phyloP scores from a whole-genome alignment of 2,797 vertebrate genomes.

The Alauda arvensis region DNA sequence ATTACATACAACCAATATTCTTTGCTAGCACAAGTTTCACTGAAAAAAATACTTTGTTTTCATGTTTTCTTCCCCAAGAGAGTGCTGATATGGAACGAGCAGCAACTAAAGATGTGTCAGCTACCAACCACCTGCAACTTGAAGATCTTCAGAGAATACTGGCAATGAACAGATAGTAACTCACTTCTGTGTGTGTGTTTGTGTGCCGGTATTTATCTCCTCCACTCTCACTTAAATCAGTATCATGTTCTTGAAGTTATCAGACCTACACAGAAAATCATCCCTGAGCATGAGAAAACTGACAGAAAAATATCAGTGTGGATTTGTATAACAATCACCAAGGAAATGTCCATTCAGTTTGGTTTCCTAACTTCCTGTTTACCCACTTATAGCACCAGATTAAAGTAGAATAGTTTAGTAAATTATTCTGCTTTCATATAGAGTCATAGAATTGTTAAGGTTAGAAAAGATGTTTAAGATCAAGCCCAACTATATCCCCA shows the following conservation, averaged over 20 bases:
- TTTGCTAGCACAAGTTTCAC: neutral
- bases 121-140: slow-evolving; percentile 7
- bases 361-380: neutral
- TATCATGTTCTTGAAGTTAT: neutral
- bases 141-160: slow-evolving; percentile 32
- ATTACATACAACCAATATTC: neutral
- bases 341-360: neutral
- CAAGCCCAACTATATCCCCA: neutral
- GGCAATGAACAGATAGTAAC: slow-evolving; percentile 10
- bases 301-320: neutral
- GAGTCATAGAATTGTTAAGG: neutral
- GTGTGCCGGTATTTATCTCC: neutral
- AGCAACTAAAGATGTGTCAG: slow-evolving; percentile 2
- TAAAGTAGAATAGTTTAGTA: neutral
- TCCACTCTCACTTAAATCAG: rapidly evolving
- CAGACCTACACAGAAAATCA: neutral
- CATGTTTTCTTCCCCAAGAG: neutral
- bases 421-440: too few species aligned
- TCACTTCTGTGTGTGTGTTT: neutral
- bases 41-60: slow-evolving; percentile 24
- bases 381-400: neutral
- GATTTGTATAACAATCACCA: neutral
- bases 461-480: neutral
- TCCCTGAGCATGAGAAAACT: neutral
- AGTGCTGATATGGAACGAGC: neutral